Evolutionary conservation across 2,888 invertebrate species (phyloP), one percentile per base, ranked within the genome.

Genomic region (Tetanocera ferruginea): DNA sequence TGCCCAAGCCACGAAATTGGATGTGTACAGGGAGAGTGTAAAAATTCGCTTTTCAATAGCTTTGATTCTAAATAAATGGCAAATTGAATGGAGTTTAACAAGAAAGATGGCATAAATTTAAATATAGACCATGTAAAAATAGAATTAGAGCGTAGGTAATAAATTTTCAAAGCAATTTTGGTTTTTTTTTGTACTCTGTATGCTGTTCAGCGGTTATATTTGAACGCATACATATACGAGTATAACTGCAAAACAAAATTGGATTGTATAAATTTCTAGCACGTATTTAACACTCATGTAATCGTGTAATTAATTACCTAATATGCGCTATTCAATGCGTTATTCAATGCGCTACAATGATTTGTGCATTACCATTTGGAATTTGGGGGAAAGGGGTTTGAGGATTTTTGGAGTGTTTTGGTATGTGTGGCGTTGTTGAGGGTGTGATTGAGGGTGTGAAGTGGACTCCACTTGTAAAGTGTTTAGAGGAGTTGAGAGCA

Each of bases 241-340:
- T 62, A 17, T 31, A 31, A 1, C 72, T 31, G 28, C 60, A 2
- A 34, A 31, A 34, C 11, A 23, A 70, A 64, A 57, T 75, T n/a
- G 55, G 72, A 69, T 60, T 69, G 69, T 82, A 78, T 81, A 79
- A 76, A 84, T 84, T 84, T 85, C 84, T 81, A 84, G 83, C 85
- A 84, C 85, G 83, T 85, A 83, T 77, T 84, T 84, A 82, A 82
- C 77, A 74, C 78, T 77, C 76, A 75, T 66, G 77, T 74, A 76
- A 76, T 75, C 62, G 49, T 76, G 78, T 81, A 86, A 86, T 86
- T 86, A 86, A 86, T 86, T 84, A 78, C 80, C 79, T 81, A 83
- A 81, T 31, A 23, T 28, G 66, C 80, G 80, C 80, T 80, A 82
- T 81, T 80, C 62, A 60, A 23, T 28, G 66, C 80, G 80, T 80